Percentiles rank a stretch among this genome's conserved stretches.
Conservation (phyloP, 2,113 vertebrate genomes). For the Odontophorus gujanensis region DNA sequence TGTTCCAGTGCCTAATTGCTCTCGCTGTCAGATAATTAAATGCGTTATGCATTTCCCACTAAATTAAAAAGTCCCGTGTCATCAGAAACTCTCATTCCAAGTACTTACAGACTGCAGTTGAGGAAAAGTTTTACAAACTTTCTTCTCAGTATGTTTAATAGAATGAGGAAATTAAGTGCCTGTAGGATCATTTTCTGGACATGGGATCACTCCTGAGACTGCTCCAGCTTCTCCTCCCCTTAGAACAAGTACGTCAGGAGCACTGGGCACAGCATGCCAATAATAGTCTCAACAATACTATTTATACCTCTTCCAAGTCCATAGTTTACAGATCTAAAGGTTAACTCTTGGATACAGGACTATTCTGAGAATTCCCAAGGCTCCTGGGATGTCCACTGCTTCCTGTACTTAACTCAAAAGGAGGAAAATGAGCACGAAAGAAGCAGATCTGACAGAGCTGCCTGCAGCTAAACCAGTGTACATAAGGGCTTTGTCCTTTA, state of each 20-base stretch:
- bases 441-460: neutral
- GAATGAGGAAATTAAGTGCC: neutral
- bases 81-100: conserved; percentile 1
- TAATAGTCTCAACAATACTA: conserved; percentile 46
- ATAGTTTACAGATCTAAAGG: conserved; percentile 22
- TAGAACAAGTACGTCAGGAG: neutral
- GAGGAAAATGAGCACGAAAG: neutral
- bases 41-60: conserved; percentile 14
- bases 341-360: conserved; percentile 21
- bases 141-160: neutral
- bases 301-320: conserved; percentile 44
- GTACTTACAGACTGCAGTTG: neutral
- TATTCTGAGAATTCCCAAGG: conserved; percentile 20
- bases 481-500: neutral
- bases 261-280: neutral
- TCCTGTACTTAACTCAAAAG: conserved; percentile 9
- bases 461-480: neutral
- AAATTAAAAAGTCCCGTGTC: conserved; percentile 19
- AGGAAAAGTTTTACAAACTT: neutral
- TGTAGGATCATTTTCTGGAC: neutral
- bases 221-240: neutral
- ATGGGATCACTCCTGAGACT: neutral
- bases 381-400: neutral
- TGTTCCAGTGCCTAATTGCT: conserved; percentile 39
- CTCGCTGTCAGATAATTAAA: conserved; percentile 45